Evolutionary conservation across 2,888 invertebrate species (phyloP), one percentile per base, ranked within the genome.

Genomic region (Heteropelma amictum): DNA sequence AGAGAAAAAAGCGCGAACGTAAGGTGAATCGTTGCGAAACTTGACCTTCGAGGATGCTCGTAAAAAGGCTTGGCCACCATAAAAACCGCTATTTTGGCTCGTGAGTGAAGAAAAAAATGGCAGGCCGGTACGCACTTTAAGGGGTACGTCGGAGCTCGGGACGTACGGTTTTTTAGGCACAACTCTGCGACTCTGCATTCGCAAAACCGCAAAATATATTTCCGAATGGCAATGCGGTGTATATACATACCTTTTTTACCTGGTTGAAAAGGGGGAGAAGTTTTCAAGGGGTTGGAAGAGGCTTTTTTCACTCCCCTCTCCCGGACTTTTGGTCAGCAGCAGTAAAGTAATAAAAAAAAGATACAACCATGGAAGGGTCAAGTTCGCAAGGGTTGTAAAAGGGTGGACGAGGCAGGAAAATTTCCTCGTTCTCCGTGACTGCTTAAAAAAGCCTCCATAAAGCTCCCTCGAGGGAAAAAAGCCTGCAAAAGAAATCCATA

Each of bases 351-450:
- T 87, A 88, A 88, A 88, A 83, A 86, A 79, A 82, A 72, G 64
- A 61, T 45, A 53, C 70, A 64, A 69, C 73, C n/a, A n/a, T 74
- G 65, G 83, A 87, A 88, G 86, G 86, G 86, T 87, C 86, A 86
- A 86, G 82, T 79, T 81, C 76, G 69, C 83, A 82, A 82, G 83
- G 82, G 81, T 86, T 84, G 84, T 88, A 87, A 88, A 88, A 88
- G 86, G 88, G 85, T 84, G 76, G 78, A 81, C 77, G 78, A 67
- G 61, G n/a, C n/a, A n/a, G n/a, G n/a, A n/a, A n/a, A n/a, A n/a
- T n/a, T n/a, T n/a, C n/a, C n/a, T n/a, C n/a, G n/a, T n/a, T n/a
- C n/a, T n/a, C n/a, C n/a, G n/a, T n/a, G n/a, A n/a, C n/a, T n/a
- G n/a, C n/a, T n/a, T n/a, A 61, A 69, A 83, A 82, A 82, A 79